Conservation (phyloP, 2,797 vertebrate genomes). For the Podargus strigoides region DNA sequence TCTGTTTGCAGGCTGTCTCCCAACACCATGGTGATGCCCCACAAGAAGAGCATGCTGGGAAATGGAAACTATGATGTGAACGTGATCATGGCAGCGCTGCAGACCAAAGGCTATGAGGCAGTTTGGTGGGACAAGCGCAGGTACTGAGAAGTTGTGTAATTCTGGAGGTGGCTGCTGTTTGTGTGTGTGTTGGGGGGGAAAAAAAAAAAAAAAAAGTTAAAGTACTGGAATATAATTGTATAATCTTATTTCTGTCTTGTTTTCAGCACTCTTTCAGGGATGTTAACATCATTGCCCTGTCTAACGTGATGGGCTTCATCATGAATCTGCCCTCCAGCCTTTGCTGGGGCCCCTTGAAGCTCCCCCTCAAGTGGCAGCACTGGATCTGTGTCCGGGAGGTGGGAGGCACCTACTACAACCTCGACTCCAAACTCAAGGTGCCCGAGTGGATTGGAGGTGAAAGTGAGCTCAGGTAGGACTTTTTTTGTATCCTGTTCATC, state of each 20-base stretch:
- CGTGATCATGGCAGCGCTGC: conserved; percentile 98
- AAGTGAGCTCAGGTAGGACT: conserved; percentile 91
- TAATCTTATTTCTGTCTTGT: neutral
- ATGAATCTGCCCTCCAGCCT: conserved; percentile 97
- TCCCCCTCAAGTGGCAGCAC: conserved; percentile 97
- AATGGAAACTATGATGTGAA: conserved; percentile 99
- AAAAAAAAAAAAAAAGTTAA: too few species aligned
- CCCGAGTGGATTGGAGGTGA: conserved; percentile 90
- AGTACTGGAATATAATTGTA: neutral
- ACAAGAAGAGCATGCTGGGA: conserved; percentile 98
- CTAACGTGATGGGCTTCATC: conserved; percentile 94
- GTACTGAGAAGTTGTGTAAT: conserved; percentile 62
- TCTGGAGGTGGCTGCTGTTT: neutral
- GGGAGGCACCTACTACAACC: conserved; percentile 92
- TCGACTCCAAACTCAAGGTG: conserved; percentile 85
- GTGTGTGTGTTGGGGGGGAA: too few species aligned
- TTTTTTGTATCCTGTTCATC: neutral
- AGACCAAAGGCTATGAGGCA: conserved; percentile 95
- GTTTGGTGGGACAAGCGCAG: conserved; percentile 99
- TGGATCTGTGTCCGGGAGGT: conserved; percentile 97
- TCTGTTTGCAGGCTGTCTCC: conserved; percentile 85
- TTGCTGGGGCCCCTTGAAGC: conserved; percentile 93
- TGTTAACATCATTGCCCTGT: conserved; percentile 84
- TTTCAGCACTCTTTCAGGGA: conserved; percentile 77
- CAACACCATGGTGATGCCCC: conserved; percentile 95